phyloP scores from a whole-genome alignment of 2,797 vertebrate genomes.

The Dryobates pubescens region DNA sequence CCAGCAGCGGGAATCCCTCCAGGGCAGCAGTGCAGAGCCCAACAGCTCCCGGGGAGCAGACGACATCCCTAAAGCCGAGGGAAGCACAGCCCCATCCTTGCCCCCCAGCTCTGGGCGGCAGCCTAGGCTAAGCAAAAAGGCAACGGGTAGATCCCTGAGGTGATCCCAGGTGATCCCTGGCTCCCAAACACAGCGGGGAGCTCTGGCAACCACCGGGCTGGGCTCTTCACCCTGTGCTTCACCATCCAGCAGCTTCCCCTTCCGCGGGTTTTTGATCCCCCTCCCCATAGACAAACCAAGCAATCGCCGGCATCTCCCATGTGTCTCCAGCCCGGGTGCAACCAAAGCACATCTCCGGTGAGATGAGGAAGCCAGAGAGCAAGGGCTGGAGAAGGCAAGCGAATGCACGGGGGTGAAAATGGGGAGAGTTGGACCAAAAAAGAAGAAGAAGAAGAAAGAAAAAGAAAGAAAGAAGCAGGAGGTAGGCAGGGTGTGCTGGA shows the following conservation, averaged over 20 bases:
- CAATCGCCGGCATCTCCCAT: neutral
- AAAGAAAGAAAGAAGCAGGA: neutral
- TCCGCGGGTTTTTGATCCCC: neutral
- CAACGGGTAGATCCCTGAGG: neutral
- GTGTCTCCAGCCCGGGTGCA: neutral
- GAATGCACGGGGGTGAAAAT: neutral
- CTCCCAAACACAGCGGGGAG: neutral
- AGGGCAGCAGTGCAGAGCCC: neutral
- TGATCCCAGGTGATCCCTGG: neutral
- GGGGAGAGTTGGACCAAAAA: neutral
- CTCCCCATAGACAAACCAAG: neutral
- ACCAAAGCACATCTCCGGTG: neutral
- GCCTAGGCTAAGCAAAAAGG: neutral
- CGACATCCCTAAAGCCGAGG: neutral
- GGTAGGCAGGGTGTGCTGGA: neutral
- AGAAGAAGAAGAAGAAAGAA: too few species aligned
- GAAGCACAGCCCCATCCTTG: neutral
- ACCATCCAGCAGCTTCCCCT: accelerated
- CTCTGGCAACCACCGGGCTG: accelerated
- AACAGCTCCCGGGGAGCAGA: neutral
- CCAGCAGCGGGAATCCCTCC: neutral
- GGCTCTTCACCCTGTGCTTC: neutral
- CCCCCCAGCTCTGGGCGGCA: accelerated
- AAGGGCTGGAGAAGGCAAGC: neutral
- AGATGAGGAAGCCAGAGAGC: neutral